Percentiles rank a stretch among this genome's conserved stretches.
These are phyloP conservation scores for Pyxicephalus adspersus DNA, from an alignment of 2,113 vertebrate species.

Conservation along the genomic window DNA sequence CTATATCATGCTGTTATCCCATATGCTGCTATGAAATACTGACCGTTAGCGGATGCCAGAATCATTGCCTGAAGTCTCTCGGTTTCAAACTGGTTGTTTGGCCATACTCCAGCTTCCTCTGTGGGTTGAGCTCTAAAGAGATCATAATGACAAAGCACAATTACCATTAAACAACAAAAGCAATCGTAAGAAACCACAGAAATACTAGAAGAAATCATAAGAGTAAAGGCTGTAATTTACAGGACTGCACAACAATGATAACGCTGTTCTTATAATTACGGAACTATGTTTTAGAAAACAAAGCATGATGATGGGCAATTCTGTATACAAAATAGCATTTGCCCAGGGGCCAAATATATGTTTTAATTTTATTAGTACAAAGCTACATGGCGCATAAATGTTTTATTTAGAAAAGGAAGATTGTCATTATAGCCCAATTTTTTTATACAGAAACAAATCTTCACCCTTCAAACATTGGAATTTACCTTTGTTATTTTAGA, in stretches of 20 bases:
- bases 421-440: no score
- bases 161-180: constrained; percentile 8
- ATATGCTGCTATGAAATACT: constrained; percentile 59
- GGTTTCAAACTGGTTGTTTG: constrained; percentile 94
- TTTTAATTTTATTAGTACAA: neutral
- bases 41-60: constrained; percentile 92
- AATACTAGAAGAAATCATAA: neutral
- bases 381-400: no score
- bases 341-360: neutral
- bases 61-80: constrained; percentile 98
- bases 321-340: neutral
- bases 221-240: constrained; percentile 2
- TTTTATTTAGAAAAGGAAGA: no score
- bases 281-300: neutral
- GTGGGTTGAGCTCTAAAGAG: constrained; percentile 75
- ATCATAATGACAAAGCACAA: constrained; percentile 58
- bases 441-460: no score
- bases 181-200: constrained; percentile 25
- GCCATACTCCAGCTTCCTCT: constrained; percentile 95
- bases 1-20: neutral
- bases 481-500: no score
- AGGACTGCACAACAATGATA: constrained; percentile 8
- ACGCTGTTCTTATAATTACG: constrained; percentile 11
- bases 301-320: neutral
- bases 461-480: no score